Conservation (phyloP, 2,113 vertebrate species). For the Tachycineta bicolor region DNA sequence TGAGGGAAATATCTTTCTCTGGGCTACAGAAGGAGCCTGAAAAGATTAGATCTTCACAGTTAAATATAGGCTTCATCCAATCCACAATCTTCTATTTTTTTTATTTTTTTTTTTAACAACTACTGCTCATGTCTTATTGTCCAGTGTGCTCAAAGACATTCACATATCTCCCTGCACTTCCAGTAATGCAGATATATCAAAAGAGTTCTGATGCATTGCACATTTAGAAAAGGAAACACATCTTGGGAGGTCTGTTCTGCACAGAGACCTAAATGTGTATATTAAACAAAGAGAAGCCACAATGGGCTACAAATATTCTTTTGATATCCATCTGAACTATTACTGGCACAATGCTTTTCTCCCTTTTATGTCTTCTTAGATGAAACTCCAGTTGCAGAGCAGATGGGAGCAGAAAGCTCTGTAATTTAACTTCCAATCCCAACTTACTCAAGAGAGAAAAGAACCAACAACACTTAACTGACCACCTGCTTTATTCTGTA, state of each 20-base stretch:
- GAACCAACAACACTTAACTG: background rate
- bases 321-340: background rate
- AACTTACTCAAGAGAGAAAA: background rate
- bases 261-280: background rate
- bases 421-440: background rate
- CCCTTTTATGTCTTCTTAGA: background rate
- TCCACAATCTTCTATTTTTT: background rate
- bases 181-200: background rate
- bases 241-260: background rate
- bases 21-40: background rate
- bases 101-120: background rate
- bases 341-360: accelerated
- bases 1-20: background rate
- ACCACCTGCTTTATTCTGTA: background rate
- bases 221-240: background rate
- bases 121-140: background rate
- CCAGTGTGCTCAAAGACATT: background rate
- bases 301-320: background rate
- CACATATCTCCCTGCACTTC: background rate
- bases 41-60: background rate
- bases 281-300: background rate
- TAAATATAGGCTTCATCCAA: background rate
- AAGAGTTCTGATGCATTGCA: background rate
- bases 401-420: background rate
- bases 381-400: background rate